Evolutionary conservation across 2,888 invertebrate species (phyloP).

Genomic region (Helleia helle): DNA sequence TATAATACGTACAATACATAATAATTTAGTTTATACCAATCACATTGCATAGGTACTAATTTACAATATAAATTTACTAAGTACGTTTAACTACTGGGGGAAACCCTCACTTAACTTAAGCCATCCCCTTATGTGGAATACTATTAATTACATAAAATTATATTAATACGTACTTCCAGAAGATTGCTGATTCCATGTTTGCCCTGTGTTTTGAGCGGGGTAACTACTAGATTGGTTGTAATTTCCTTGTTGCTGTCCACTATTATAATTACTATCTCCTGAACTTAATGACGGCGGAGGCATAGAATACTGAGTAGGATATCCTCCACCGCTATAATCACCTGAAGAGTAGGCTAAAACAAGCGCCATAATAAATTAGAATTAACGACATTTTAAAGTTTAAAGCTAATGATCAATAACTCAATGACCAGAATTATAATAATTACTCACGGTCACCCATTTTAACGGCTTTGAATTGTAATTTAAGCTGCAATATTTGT

Average conservation of each 20-base stretch:
- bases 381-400: constrained; percentile 4
- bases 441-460: constrained; percentile 24
- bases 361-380: constrained; percentile 11
- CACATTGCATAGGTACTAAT: too few species aligned
- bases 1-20: too few species aligned
- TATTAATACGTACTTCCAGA: constrained; percentile 32
- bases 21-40: too few species aligned
- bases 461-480: background rate
- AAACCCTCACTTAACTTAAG: too few species aligned
- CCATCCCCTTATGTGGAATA: too few species aligned
- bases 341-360: constrained; percentile 47
- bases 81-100: too few species aligned
- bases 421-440: constrained; percentile 4
- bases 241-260: constrained; percentile 37
- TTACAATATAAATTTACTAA: too few species aligned
- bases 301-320: constrained; percentile 60
- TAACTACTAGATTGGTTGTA: constrained; percentile 45
- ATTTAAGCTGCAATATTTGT: too few species aligned
- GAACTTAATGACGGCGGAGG: constrained; percentile 56
- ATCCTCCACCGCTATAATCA: constrained; percentile 54
- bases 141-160: too few species aligned
- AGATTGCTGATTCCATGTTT: constrained; percentile 51
- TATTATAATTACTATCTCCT: constrained; percentile 50
- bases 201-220: constrained; percentile 36
- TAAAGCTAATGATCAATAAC: constrained; percentile 2